Percentiles rank a stretch among this genome's conserved stretches.
phyloP scores from a whole-genome alignment of 2,888 invertebrate species.

The Saturnia japonica region DNA sequence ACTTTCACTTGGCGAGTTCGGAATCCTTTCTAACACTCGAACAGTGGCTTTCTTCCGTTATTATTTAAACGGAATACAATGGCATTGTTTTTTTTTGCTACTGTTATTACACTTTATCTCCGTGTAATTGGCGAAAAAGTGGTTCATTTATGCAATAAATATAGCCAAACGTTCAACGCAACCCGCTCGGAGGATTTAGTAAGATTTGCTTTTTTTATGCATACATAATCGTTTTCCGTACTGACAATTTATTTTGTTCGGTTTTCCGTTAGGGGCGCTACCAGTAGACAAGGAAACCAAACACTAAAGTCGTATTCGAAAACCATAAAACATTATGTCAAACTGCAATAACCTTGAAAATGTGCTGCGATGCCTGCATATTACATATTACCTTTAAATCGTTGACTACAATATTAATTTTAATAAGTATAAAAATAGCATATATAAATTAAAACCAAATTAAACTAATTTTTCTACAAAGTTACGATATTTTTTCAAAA shows the following conservation, averaged over 20 bases:
- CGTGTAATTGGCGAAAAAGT: not conserved
- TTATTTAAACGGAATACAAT: not conserved
- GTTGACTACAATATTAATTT: too few relatives aligned
- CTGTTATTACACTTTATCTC: not conserved
- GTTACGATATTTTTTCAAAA: too few relatives aligned
- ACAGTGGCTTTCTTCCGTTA: not conserved
- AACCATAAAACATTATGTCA: too few relatives aligned
- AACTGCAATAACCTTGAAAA: too few relatives aligned
- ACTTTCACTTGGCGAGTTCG: conserved; percentile 1
- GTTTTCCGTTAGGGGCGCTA: not conserved
- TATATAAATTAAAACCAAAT: too few relatives aligned
- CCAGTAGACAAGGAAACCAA: not conserved
- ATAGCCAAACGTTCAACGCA: not conserved
- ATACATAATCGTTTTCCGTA: not conserved
- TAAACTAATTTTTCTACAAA: too few relatives aligned
- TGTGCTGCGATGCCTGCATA: too few relatives aligned
- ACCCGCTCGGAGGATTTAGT: too few relatives aligned
- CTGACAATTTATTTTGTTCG: not conserved
- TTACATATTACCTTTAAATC: too few relatives aligned
- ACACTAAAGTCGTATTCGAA: too few relatives aligned
- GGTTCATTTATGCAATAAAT: not conserved
- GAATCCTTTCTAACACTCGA: not conserved
- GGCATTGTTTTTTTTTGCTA: not conserved
- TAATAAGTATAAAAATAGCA: too few relatives aligned
- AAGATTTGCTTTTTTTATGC: too few relatives aligned